Conservation (phyloP, 2,113 vertebrate species). For the Brachypteracias leptosomus region DNA sequence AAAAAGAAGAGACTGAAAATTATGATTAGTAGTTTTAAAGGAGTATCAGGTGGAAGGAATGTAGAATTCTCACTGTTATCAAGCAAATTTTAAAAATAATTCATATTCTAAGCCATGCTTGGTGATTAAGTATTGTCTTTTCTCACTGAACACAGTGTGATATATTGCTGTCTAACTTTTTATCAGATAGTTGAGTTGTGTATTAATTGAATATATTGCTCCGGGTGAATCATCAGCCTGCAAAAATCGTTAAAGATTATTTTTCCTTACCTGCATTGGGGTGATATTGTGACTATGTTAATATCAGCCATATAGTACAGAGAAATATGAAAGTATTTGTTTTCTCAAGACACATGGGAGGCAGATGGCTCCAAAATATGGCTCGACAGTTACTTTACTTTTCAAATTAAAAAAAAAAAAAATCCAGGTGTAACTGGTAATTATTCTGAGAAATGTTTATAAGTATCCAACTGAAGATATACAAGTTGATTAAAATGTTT, state of each 20-base stretch:
- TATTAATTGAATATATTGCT: background rate
- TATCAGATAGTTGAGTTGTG: background rate
- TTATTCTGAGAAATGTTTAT: background rate
- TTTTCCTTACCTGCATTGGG: background rate
- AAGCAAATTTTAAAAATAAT: background rate
- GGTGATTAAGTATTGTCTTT: background rate
- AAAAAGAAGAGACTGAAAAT: background rate
- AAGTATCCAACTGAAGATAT: background rate
- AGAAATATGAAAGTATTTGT: background rate
- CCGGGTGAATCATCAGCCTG: background rate
- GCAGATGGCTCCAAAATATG: background rate
- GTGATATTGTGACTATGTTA: background rate
- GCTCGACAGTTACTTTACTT: background rate
- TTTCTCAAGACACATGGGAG: background rate
- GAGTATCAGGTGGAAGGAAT: background rate
- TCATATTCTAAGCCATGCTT: background rate
- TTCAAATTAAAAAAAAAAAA: background rate
- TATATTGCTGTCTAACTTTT: background rate
- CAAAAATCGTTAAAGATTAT: background rate
- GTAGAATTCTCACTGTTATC: background rate
- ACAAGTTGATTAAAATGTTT: background rate
- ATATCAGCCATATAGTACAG: background rate
- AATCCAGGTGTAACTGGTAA: background rate
- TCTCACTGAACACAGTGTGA: background rate
- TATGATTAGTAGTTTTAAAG: background rate